Percentiles rank a stretch among this genome's conserved stretches.
Conservation (phyloP, 2,888 invertebrate genomes). For the Cylindroiulus punctatus region DNA sequence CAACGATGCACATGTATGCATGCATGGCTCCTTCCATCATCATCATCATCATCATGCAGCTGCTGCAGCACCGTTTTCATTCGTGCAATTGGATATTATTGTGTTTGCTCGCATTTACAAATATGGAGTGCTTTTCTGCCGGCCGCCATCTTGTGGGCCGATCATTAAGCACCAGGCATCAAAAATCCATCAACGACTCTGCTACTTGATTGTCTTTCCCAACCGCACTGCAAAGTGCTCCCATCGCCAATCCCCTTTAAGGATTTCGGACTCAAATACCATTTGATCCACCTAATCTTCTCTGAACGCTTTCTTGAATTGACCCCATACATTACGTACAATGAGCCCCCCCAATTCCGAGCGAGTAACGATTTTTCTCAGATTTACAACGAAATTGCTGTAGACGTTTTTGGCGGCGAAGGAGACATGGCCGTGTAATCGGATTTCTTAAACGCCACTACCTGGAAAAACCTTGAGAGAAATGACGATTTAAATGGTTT, state of each 20-base stretch:
- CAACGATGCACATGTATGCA: conserved; percentile 47
- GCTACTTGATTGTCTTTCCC: conserved; percentile 15
- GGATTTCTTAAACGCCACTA: conserved; percentile 3
- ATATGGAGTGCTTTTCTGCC: not conserved
- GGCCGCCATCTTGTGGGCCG: not conserved
- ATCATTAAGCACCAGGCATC: conserved; percentile 48
- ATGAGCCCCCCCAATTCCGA: conserved; percentile 30
- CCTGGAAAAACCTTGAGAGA: not conserved
- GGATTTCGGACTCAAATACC: conserved; percentile 50
- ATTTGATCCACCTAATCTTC: conserved; percentile 50
- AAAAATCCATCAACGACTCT: conserved; percentile 19
- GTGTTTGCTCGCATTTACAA: conserved; percentile 8
- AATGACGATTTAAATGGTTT: not conserved
- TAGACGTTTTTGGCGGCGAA: conserved; percentile 9
- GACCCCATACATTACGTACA: conserved; percentile 30
- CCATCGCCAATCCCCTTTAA: conserved; percentile 40
- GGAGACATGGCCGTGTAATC: not conserved
- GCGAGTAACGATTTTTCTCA: conserved; percentile 39
- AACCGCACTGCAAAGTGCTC: conserved; percentile 35
- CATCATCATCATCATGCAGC: not conserved
- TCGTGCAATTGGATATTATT: conserved; percentile 43
- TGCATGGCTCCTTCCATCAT: conserved; percentile 43
- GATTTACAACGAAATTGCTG: conserved; percentile 44
- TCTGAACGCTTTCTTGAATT: conserved; percentile 50
- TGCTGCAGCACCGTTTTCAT: not conserved